Percentiles rank a stretch among this genome's conserved stretches.
These are phyloP conservation scores for Carduelis carduelis DNA, from an alignment of 2,797 vertebrate species.

Conservation along the genomic window DNA sequence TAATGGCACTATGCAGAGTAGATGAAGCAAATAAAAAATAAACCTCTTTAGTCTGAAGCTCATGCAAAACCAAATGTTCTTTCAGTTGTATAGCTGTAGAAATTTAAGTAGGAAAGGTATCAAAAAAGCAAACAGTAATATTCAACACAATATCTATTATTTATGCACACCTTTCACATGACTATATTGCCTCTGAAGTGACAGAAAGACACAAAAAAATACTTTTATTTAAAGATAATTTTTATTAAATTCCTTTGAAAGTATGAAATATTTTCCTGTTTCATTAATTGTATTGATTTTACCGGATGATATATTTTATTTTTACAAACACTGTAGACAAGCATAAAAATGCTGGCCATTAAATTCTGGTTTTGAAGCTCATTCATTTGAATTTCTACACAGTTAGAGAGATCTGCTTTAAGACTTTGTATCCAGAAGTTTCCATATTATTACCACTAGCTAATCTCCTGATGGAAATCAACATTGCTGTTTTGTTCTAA, in stretches of 20 bases:
- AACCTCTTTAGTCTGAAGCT: slow-evolving; percentile 31
- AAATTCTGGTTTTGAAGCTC: not conserved
- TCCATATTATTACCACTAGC: not conserved
- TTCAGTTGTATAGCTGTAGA: slow-evolving; percentile 52
- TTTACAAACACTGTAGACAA: not conserved
- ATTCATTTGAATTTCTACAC: not conserved
- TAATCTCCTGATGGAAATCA: not conserved
- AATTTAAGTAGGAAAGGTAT: slow-evolving; percentile 57
- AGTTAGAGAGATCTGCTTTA: not conserved
- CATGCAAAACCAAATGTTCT: slow-evolving; percentile 51
- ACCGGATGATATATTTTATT: not conserved
- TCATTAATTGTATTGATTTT: not conserved
- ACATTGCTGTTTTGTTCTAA: not conserved
- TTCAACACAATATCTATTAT: not conserved
- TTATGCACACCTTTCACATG: not conserved
- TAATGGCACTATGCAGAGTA: slow-evolving; percentile 36
- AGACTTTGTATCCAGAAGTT: not conserved
- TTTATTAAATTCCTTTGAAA: not conserved
- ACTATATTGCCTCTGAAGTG: not conserved
- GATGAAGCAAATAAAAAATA: slow-evolving; percentile 70
- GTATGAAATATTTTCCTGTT: not conserved
- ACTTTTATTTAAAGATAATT: not conserved
- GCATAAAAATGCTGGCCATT: not conserved
- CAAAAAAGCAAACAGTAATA: slow-evolving; percentile 39
- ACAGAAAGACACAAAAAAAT: not conserved